Percentiles rank a stretch among this genome's conserved stretches.
Conservation (phyloP, 2,797 vertebrate genomes). For the Okamejei kenojei region DNA sequence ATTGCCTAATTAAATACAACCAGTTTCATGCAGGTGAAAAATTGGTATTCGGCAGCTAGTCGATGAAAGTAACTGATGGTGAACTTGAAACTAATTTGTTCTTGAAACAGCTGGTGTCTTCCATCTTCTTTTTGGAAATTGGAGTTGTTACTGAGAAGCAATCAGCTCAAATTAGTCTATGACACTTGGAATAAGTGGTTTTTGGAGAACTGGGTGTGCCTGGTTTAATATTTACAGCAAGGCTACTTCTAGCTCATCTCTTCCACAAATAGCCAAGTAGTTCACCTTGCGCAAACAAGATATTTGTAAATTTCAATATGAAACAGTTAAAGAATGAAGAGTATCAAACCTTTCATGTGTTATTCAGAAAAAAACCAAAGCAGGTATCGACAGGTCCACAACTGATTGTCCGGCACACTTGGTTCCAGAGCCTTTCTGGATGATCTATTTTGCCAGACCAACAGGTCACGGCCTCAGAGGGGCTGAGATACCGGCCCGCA, state of each 20-base stretch:
- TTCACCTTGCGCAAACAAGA: not conserved
- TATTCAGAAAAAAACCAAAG: not conserved
- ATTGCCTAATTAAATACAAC: slow-evolving; percentile 41
- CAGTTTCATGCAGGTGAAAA: slow-evolving; percentile 41
- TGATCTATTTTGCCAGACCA: no score
- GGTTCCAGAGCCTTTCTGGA: no score
- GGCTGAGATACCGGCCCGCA: no score
- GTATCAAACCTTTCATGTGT: not conserved
- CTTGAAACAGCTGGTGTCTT: slow-evolving; percentile 34
- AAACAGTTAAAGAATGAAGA: not conserved
- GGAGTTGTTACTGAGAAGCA: not conserved
- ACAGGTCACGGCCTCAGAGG: no score
- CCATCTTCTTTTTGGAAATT: slow-evolving; percentile 28
- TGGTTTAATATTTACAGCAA: not conserved
- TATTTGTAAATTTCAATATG: not conserved
- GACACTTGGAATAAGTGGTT: slow-evolving; percentile 15
- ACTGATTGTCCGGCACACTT: no score
- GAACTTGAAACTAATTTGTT: slow-evolving; percentile 42
- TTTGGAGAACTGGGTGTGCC: not conserved
- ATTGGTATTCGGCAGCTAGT: slow-evolving; percentile 38
- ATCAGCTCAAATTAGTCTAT: slow-evolving; percentile 15
- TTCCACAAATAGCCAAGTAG: not conserved
- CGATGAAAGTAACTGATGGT: slow-evolving; percentile 40
- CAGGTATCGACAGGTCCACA: no score
- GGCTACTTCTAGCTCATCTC: not conserved